These are phyloP conservation scores for Arbacia lixula DNA, from an alignment of 53 echinoderm and acorn worm species.

Conservation along the genomic window DNA sequence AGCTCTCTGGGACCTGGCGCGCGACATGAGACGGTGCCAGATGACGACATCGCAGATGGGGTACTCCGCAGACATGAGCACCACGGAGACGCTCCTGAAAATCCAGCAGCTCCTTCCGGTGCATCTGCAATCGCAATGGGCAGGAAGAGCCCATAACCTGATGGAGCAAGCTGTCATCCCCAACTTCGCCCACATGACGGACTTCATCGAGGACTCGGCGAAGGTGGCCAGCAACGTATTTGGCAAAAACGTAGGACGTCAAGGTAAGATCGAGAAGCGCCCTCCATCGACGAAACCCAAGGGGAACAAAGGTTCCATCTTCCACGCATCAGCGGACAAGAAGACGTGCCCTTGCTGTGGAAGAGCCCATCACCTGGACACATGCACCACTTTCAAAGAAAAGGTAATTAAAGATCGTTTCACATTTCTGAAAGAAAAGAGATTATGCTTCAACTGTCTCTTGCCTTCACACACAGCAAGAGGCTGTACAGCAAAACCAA, in stretches of 20 bases:
- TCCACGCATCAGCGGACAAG: neutral
- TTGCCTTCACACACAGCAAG: constrained; percentile 58
- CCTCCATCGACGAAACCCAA: neutral
- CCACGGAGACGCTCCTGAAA: constrained; percentile 50
- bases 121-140: constrained; percentile 60
- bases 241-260: constrained; percentile 57
- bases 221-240: constrained; percentile 55
- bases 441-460: constrained; percentile 75
- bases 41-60: constrained; percentile 45
- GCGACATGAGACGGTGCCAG: constrained; percentile 66
- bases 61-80: constrained; percentile 46
- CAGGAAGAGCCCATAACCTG: constrained; percentile 40
- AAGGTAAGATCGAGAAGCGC: neutral
- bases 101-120: constrained; percentile 56
- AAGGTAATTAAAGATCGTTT: constrained; percentile 57
- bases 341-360: constrained; percentile 56
- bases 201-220: constrained; percentile 63
- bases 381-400: constrained; percentile 59
- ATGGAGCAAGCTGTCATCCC: constrained; percentile 24
- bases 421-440: constrained; percentile 20
- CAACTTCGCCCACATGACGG: constrained; percentile 52
- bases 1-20: constrained; percentile 52
- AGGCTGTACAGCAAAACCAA: constrained; percentile 37
- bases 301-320: constrained; percentile 2
- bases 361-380: constrained; percentile 34